Percentiles rank a stretch among this genome's conserved stretches.
Evolutionary conservation across 2,113 vertebrate species (phyloP).

Genomic region (Hyaena hyaena): DNA sequence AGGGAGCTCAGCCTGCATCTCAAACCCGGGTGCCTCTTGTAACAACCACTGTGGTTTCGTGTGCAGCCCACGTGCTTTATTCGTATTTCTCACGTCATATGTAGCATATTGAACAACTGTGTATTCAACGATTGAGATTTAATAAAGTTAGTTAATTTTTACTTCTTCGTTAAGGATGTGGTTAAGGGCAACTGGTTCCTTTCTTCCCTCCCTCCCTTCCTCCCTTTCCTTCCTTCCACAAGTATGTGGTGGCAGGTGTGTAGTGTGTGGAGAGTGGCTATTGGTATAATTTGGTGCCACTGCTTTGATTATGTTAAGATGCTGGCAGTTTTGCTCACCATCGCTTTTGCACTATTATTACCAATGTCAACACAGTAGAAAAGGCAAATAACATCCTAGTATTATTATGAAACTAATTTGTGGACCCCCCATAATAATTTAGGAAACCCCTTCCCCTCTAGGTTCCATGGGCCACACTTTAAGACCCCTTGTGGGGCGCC

Average conservation of each 20-base stretch:
- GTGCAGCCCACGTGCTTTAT: neutral
- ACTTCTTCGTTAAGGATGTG: neutral
- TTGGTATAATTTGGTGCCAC: too few relatives aligned
- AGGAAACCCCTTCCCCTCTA: neutral
- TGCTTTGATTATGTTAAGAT: neutral
- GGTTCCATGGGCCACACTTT: neutral
- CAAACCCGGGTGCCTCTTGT: neutral
- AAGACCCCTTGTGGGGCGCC: neutral
- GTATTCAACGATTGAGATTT: neutral
- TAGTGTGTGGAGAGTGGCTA: neutral
- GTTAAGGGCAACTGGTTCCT: neutral
- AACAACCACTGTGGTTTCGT: neutral
- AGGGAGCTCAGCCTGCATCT: neutral
- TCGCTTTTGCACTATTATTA: neutral
- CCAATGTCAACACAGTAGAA: neutral
- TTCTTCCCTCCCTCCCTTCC: neutral
- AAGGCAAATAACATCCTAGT: neutral
- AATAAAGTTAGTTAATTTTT: neutral
- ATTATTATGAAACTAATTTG: neutral
- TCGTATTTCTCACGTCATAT: neutral
- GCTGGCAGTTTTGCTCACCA: neutral
- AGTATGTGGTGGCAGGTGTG: neutral
- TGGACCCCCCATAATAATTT: neutral
- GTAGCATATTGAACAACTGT: neutral
- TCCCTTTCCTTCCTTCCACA: neutral